Base-by-base conservation (phyloP, 2,888 invertebrate species). In the Chalcosyrphus nemorum region DNA sequence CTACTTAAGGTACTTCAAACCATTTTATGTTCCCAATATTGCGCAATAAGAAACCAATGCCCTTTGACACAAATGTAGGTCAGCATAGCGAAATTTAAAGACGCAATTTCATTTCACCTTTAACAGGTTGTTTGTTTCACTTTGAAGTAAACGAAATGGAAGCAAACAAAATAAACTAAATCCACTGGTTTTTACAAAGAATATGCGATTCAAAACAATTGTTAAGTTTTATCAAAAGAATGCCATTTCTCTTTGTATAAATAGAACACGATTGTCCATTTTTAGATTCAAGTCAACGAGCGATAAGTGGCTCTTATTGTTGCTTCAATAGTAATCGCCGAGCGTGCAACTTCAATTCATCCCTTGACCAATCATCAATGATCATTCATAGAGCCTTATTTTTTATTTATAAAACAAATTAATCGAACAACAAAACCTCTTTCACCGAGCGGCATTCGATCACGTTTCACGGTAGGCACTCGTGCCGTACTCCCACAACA, bases 271-370 rank as follows among this genome's bases (percentile, higher is more conserved):
- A 52, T 6, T 41, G 63, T 61, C 72, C 27, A 72, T 66, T 66
- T 68, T 21, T 52, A 9, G 38, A 59, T 35, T 15, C 45, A 35
- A 57, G 13, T 45, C 50, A 57, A 70, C 27, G 35, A 63, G 76
- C 57, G 63, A 76, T 81, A 75, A 81, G 68, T 61, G 61, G 57
- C 38, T 24, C 17, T n/a, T 57, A 81, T 81, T 81, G 75, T 63
- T 52, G 66, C 47, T 52, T 43, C 21, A 45, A 52, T 52, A 21
- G 38, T 1, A 59, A 45, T 41, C 32, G 17, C 17, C 21, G n/a
- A n/a, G n/a, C n/a, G n/a, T n/a, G 5, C 27, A 29, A 27, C 6
- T 9, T 76, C 47, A 68, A 57, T 75, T 50, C 38, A 52, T 59
- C 35, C 15, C 35, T 11, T 19, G 41, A 15, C 57, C 56, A 70